Percentiles rank a stretch among this genome's conserved stretches.
These are phyloP conservation scores for Centropus unirufus DNA, from an alignment of 2,113 vertebrate species.

Conservation along the genomic window DNA sequence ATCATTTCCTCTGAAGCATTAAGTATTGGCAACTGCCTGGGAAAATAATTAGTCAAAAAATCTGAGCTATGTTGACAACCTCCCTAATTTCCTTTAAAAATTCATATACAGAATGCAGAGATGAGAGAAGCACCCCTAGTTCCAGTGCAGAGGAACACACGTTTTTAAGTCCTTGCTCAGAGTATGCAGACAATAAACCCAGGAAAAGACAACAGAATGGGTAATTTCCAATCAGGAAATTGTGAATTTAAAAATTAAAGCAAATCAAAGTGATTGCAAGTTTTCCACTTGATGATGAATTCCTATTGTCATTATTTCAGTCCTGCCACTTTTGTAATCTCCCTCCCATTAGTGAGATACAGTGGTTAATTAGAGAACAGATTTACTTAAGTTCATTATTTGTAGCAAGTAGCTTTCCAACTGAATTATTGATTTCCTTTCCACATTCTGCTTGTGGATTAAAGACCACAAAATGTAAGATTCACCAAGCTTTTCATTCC, in stretches of 20 bases:
- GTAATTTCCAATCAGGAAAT: constrained; percentile 44
- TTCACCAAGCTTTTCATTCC: not conserved
- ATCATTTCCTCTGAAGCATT: not conserved
- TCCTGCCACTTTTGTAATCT: not conserved
- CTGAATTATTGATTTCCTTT: constrained; percentile 33
- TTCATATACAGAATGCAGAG: not conserved
- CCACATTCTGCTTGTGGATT: not conserved
- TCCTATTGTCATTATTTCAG: constrained; percentile 13
- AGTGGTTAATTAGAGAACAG: constrained; percentile 18
- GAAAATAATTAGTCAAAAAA: not conserved
- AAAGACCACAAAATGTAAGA: constrained; percentile 5
- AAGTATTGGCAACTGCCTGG: not conserved
- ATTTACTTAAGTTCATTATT: constrained; percentile 44
- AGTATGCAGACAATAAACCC: not conserved
- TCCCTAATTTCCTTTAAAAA: constrained; percentile 4
- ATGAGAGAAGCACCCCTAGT: not conserved
- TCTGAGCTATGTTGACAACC: not conserved
- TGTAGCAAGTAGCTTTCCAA: constrained; percentile 6
- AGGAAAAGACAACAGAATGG: constrained; percentile 28
- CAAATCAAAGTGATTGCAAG: not conserved
- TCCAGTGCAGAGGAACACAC: not conserved
- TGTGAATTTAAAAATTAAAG: constrained; percentile 11
- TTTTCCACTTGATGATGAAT: constrained; percentile 13
- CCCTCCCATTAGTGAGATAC: not conserved
- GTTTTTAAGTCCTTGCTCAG: not conserved